Conservation (phyloP, 1,140 invertebrate genomes). For the Papilio polytes region DNA sequence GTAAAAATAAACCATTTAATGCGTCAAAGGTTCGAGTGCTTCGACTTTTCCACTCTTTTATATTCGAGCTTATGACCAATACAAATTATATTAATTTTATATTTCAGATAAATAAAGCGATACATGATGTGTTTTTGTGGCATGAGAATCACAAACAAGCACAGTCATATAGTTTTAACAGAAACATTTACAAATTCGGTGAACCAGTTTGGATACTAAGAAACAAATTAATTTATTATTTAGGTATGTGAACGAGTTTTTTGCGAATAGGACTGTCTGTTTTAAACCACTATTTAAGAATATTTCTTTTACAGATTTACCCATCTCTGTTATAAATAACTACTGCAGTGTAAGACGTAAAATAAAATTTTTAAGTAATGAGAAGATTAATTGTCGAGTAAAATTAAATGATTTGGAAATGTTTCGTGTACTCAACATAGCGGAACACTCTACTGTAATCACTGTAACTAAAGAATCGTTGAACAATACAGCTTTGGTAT, state of each 20-base stretch:
- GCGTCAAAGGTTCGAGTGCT: no score
- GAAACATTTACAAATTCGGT: slow-evolving; percentile 52
- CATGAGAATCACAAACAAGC: slow-evolving; percentile 41
- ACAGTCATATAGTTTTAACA: slow-evolving; percentile 48
- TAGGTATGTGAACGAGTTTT: slow-evolving; percentile 52
- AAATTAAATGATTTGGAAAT: slow-evolving; percentile 70
- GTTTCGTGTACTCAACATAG: slow-evolving; percentile 61
- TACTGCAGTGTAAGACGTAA: slow-evolving; percentile 67
- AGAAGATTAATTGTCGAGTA: slow-evolving; percentile 65
- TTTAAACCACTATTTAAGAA: no score
- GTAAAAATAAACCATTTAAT: no score
- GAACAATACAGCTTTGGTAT: slow-evolving; percentile 61
- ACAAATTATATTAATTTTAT: slow-evolving; percentile 43
- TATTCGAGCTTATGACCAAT: no score
- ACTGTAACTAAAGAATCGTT: slow-evolving; percentile 53
- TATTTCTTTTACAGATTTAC: slow-evolving; percentile 46
- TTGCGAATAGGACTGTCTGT: neutral
- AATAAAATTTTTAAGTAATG: slow-evolving; percentile 67
- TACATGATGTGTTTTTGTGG: slow-evolving; percentile 61
- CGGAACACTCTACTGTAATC: slow-evolving; percentile 52
- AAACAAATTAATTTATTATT: slow-evolving; percentile 54
- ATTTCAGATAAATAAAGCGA: slow-evolving; percentile 54
- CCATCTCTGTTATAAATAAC: slow-evolving; percentile 59
- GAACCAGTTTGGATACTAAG: slow-evolving; percentile 65
- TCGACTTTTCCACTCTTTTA: no score